Percentiles rank a stretch among this genome's conserved stretches.
These are phyloP conservation scores for Nothoprocta pentlandii DNA, from an alignment of 2,113 vertebrate genomes.

Conservation along the genomic window DNA sequence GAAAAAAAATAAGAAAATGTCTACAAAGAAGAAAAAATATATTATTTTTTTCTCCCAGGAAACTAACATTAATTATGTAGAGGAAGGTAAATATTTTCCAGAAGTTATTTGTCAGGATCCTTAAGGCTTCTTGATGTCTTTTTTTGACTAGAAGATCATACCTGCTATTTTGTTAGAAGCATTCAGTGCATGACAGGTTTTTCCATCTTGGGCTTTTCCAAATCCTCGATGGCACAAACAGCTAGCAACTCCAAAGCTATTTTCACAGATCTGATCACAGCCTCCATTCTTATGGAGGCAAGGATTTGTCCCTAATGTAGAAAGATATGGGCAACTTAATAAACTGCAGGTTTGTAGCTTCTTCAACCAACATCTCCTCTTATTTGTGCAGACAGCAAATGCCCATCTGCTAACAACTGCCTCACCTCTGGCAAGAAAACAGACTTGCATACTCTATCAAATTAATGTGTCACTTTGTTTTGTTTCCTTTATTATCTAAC, in stretches of 20 bases:
- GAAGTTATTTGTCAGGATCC: neutral
- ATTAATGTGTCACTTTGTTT: neutral
- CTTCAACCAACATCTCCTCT: neutral
- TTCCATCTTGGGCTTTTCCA: conserved; percentile 72
- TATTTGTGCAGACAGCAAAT: neutral
- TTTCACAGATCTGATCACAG: conserved; percentile 87
- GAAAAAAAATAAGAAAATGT: neutral
- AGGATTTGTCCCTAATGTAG: conserved; percentile 78
- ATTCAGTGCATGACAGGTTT: conserved; percentile 68
- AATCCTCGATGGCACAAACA: conserved; percentile 82
- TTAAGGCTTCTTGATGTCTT: neutral
- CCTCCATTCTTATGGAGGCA: conserved; percentile 87
- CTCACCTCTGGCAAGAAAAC: neutral
- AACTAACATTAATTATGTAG: neutral
- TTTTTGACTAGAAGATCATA: neutral
- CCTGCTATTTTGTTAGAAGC: conserved; percentile 61
- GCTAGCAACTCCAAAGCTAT: conserved; percentile 74
- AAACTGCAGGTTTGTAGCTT: neutral
- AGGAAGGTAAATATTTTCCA: neutral
- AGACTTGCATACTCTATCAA: neutral
- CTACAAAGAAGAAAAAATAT: neutral
- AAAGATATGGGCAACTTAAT: neutral
- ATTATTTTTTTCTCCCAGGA: neutral
- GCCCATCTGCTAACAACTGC: neutral
- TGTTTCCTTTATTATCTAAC: neutral